Percentiles rank a stretch among this genome's conserved stretches.
Conservation (phyloP, 2,113 vertebrate genomes). For the Triplophysa tibetana region DNA sequence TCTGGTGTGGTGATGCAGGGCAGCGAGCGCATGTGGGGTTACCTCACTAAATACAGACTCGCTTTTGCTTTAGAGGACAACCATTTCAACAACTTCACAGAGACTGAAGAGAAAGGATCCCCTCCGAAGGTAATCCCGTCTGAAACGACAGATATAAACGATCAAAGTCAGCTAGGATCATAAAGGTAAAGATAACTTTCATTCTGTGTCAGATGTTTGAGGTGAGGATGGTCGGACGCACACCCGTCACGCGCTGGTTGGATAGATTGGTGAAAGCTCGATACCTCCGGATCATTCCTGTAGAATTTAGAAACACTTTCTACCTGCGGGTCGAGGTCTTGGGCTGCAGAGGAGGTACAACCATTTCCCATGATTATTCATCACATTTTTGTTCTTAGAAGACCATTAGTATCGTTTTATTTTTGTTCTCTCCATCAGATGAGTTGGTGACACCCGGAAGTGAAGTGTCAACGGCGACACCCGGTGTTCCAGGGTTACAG, state of each 20-base stretch:
- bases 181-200: too few relatives aligned
- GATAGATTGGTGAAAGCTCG: conserved; percentile 69
- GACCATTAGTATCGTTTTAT: neutral
- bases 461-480: conserved; percentile 46
- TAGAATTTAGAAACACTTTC: conserved; percentile 73
- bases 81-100: conserved; percentile 71
- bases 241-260: conserved; percentile 72
- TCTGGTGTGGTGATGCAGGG: conserved; percentile 79
- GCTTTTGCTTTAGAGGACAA: conserved; percentile 68
- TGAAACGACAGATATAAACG: neutral
- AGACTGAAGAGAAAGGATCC: conserved; percentile 43
- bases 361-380: neutral
- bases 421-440: conserved; percentile 54
- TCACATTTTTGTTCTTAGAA: neutral
- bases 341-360: conserved; percentile 75
- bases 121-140: conserved; percentile 66
- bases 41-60: conserved; percentile 73
- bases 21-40: conserved; percentile 71
- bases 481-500: conserved; percentile 61
- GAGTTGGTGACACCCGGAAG: conserved; percentile 65
- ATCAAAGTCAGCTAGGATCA: neutral
- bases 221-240: conserved; percentile 71
- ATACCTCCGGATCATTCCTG: conserved; percentile 76
- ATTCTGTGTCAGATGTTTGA: conserved; percentile 71
- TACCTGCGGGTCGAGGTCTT: conserved; percentile 77